Percentiles rank a stretch among this genome's conserved stretches.
These are phyloP conservation scores for Balearica regulorum DNA, from an alignment of 2,797 vertebrate genomes.

Conservation along the genomic window DNA sequence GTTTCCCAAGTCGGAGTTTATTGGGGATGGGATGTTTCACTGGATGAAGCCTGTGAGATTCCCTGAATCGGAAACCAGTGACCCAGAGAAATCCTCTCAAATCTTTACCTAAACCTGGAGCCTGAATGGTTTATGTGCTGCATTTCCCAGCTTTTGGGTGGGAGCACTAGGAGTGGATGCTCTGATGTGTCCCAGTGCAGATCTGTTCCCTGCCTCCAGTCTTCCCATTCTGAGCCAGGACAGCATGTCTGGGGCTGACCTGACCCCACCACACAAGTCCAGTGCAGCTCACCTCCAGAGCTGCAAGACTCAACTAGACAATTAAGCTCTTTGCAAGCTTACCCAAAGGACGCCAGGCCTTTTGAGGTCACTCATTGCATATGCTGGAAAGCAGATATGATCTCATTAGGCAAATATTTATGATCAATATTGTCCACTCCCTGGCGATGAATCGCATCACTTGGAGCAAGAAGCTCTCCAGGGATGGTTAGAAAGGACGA, in stretches of 20 bases:
- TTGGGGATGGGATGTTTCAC: background rate
- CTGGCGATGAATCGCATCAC: background rate
- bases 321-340: background rate
- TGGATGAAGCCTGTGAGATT: background rate
- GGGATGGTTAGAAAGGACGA: background rate
- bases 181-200: background rate
- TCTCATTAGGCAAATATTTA: constrained; percentile 49
- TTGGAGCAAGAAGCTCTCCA: background rate
- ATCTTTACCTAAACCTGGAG: background rate
- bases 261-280: background rate
- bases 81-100: background rate
- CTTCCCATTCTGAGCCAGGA: background rate
- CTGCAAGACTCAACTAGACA: background rate
- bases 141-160: background rate
- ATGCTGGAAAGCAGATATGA: constrained; percentile 19
- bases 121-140: background rate
- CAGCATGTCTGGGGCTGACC: background rate
- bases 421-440: constrained; percentile 38
- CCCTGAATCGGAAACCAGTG: background rate
- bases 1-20: background rate
- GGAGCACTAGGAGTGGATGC: background rate
- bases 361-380: constrained; percentile 1
- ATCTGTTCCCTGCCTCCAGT: background rate
- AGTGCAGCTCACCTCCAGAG: background rate
- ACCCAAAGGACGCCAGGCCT: constrained; percentile 1